Base-by-base conservation (phyloP, 2,888 invertebrate species). In the Melinaea marsaeus region DNA sequence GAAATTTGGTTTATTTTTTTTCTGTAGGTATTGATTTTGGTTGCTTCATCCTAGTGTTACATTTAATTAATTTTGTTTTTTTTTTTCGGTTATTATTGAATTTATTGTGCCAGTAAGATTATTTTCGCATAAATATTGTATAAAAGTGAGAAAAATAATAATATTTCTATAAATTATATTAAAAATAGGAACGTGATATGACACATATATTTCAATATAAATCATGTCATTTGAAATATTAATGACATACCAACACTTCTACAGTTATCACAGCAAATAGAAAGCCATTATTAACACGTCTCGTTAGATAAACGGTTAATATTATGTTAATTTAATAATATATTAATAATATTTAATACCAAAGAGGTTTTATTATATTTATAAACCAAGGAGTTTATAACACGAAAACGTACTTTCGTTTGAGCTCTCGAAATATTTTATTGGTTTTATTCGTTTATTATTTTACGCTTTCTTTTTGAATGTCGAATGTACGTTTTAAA, bases 191-290 rank as follows among this genome's bases (percentile, higher is more conserved):
- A 42, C 37, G 37, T 37, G 37, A 42, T 42, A 42, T 42, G 42
- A 9, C 42, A 42, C 5, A 42, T 42, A 42, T 9, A 9, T 42
- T 42, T 42, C 42, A 42, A 42, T 9, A 22, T 22, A 22, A 42
- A 9, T 42, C 7, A 42, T 42, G 42, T 42, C 11, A 42, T 42
- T 42, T 42, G 9, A 42, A 9, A 42, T 42, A 42, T 9, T 42
- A 13, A 45, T 33, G 13, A 35, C n/a, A 5, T 48, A 35, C 34
- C 48, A 58, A 5, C 34, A 57, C 46, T 34, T 59, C 32, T 48
- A 64, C 60, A 62, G 61, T 60, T 60, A 62, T 47, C 51, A 57
- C 57, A 57, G 63, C 57, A 55, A 61, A 66, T 66, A 66, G 66
- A 66, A 66, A 66, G 66, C 59, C 64, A 37, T 56, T 9, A 11